Base-by-base conservation (phyloP, 2,797 vertebrate genomes). In the Manis javanica region DNA sequence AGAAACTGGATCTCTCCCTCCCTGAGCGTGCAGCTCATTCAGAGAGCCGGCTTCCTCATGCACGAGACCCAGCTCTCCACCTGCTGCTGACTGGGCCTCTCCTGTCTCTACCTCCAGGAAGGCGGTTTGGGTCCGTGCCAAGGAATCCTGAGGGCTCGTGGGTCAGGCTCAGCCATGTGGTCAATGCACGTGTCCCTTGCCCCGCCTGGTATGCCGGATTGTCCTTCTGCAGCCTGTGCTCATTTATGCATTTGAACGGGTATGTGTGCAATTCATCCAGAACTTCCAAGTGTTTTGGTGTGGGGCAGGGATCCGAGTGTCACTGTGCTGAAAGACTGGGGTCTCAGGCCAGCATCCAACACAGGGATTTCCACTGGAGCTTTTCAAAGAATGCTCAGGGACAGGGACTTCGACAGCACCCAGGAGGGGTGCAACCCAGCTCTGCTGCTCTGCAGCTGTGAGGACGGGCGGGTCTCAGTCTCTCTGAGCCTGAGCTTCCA, bases 321-420 rank as follows among this genome's bases (percentile, higher is more conserved):
- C 26, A 3, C 3, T 5, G 7, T 15, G 53, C 11, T 7, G 7
- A 5, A 29, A 8, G 9, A 5, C 18, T 18, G 51, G 23, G 61
- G 16, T 11, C 42, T 18, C 2, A 0, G 78, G 64, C 46, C 2
- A n/a, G 57, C 19, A 2, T 2, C 74, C 46, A 53, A 23, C 49
- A 1, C 31, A 1, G 31, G 0, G 3, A 15, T 3, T 5, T 21
- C 34, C 9, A 0, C 71, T 0, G 66, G 8, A 34, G 49, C 24
- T 21, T 37, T 5, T 2, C 2, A 0, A 26, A 24, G n/a, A 0
- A 6, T 0, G 0, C 34, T 12, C 0, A 0, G 1, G n/a, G 10
- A 14, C 34, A 4, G 4, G 26, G 8, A 16, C 66, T 24, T 7
- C 3, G 55, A 59, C 13, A 2, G 51, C 34, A 9, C 57, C 24